Evolutionary conservation across 2,113 vertebrate species (phyloP), one percentile per base, ranked within the genome.

Genomic region (Brachyistius frenatus): DNA sequence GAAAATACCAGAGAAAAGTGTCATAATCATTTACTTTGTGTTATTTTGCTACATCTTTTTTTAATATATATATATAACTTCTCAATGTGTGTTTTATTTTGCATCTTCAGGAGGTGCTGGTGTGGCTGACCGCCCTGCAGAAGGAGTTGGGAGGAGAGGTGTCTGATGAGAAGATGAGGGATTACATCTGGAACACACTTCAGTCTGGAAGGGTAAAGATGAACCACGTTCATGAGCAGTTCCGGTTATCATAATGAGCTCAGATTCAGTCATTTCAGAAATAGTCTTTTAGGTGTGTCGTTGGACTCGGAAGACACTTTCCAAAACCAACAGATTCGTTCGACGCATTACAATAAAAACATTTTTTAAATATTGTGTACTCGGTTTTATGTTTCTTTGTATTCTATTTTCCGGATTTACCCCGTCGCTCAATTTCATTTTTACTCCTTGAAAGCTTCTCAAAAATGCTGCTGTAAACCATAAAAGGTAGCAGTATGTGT

Each of bases 101-200:
- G 11, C 53, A 0, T 68, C 23, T 63, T 33, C 88, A 99, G 98
- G 98, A 99, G 88, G 98, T 99, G 79, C 96, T 99, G 86, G 95
- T 96, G 31, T 98, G 97, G 97, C 93, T 99, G 78, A 98, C 97
- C 0, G 93, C 96, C 5, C 94, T 99, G 87, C 97, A 98, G 94
- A 97, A 98, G 91, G 97, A 99, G 93, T 83, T 98, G 80, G 98
- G 97, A 7, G 95, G 95, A 68, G 97, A 98, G 1, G 97, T 98
- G 66, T 97, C 97, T 0, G 97, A 98, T 6, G 97, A 98, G 72
- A 96, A 93, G 76, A 96, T 99, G 94, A 94, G 95, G 76, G 97
- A 98, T 73, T 99, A 97, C 93, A 99, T 99, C 93, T 99, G 98
- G 98, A 99, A 98, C 93, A 99, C 98, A 4, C 96, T 99, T 37